Evolutionary conservation across 2,797 vertebrate genomes (phyloP).

Genomic region (Syngnathus rostellatus): DNA sequence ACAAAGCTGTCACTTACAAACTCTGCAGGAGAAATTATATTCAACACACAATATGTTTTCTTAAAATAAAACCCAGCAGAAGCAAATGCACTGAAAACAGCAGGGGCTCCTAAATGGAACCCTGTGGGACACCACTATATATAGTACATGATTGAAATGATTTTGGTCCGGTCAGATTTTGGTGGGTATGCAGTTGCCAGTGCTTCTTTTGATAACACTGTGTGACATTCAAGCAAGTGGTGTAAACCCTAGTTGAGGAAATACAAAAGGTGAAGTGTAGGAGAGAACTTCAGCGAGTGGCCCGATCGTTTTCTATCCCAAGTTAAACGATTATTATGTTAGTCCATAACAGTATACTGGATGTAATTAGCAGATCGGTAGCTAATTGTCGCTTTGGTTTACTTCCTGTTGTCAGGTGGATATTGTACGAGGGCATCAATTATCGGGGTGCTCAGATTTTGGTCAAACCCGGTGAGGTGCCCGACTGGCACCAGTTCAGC

Average conservation of each 20-base stretch:
- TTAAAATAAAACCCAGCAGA: no score
- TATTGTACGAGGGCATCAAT: conserved; percentile 81
- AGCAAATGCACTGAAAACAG: not conserved
- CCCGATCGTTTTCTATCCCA: conserved; percentile 35
- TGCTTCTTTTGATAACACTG: conserved; percentile 19
- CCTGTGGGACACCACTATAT: not conserved
- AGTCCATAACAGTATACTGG: not conserved
- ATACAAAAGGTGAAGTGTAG: conserved; percentile 33
- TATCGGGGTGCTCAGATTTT: conserved; percentile 84
- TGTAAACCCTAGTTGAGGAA: conserved; percentile 43
- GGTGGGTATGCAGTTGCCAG: conserved; percentile 1
- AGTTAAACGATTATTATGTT: not conserved
- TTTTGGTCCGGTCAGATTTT: not conserved
- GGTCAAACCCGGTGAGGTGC: conserved; percentile 73
- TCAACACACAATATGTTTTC: not conserved
- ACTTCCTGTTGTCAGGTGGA: conserved; percentile 69
- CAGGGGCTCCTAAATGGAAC: no score
- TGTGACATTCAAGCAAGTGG: conserved; percentile 50
- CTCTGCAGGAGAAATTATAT: not conserved
- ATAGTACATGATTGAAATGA: not conserved
- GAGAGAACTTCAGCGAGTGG: conserved; percentile 29
- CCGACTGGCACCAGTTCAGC: conserved; percentile 73
- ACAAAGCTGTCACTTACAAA: no score
- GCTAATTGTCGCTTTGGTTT: not conserved
- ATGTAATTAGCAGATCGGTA: not conserved